phyloP scores from a whole-genome alignment of 1,140 invertebrate species.

The Acromyrmex heyeri region DNA sequence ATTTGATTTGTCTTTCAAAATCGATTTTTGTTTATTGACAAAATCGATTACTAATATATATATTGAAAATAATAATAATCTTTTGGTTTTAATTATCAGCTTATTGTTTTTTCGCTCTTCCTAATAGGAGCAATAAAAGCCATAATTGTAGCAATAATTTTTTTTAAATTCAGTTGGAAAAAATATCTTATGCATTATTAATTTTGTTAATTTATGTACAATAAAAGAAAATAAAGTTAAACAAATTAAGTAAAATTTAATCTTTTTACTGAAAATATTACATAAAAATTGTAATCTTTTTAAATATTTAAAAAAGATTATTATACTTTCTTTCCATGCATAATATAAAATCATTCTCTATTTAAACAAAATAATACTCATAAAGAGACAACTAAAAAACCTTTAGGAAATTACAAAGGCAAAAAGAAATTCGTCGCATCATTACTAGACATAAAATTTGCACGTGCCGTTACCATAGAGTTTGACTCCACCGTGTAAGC shows the following conservation, averaged over 20 bases:
- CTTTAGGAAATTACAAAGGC: not conserved
- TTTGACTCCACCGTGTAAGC: not conserved
- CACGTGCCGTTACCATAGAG: not conserved
- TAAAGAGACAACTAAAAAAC: not conserved
- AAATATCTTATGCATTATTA: not conserved
- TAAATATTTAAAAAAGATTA: not conserved
- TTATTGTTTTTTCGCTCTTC: not conserved
- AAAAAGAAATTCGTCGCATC: not conserved
- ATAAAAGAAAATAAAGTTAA: not conserved
- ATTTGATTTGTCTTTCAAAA: constrained; percentile 17
- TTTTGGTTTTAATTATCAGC: not conserved
- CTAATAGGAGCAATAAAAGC: not conserved
- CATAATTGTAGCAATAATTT: not conserved
- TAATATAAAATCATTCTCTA: not conserved
- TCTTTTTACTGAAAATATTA: not conserved
- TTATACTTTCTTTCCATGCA: not conserved
- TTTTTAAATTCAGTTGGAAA: not conserved
- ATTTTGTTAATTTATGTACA: not conserved
- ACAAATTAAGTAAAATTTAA: not conserved
- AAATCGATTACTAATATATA: not conserved
- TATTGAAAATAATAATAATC: not conserved
- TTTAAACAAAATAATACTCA: not conserved
- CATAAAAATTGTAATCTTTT: not conserved
- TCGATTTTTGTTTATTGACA: not conserved
- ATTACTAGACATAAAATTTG: constrained; percentile 19